Conservation (phyloP, 2,797 vertebrate genomes). For the Rallus crepitans region DNA sequence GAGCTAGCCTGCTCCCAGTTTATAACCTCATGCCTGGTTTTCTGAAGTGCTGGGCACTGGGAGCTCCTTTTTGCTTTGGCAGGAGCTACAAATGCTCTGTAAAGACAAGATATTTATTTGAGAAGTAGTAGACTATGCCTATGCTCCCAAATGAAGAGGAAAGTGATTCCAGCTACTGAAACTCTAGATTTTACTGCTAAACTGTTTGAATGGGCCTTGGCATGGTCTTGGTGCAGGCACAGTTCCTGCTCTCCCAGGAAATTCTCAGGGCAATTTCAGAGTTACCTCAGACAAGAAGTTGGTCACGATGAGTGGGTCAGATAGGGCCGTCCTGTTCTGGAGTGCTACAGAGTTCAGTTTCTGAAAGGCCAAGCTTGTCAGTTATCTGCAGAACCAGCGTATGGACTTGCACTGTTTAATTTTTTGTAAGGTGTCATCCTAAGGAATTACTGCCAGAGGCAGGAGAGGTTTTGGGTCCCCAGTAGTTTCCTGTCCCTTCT, state of each 20-base stretch:
- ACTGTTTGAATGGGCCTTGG: neutral
- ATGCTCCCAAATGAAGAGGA: neutral
- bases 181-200: neutral
- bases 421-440: neutral
- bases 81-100: neutral
- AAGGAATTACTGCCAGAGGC: neutral
- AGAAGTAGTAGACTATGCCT: neutral
- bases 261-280: neutral
- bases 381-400: neutral
- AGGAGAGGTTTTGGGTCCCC: neutral
- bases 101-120: neutral
- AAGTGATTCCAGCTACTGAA: neutral
- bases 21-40: neutral
- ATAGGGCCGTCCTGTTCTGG: neutral
- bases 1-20: neutral
- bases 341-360: neutral
- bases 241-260: neutral
- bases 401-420: neutral
- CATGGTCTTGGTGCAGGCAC: neutral
- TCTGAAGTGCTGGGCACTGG: neutral
- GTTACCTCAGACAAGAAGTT: neutral
- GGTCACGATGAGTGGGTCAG: neutral
- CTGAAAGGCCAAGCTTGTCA: neutral
- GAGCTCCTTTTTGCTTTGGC: neutral
- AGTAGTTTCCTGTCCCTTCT: neutral